Evolutionary conservation across 2,113 vertebrate species (phyloP).

Genomic region (Pogonocichla stellata): DNA sequence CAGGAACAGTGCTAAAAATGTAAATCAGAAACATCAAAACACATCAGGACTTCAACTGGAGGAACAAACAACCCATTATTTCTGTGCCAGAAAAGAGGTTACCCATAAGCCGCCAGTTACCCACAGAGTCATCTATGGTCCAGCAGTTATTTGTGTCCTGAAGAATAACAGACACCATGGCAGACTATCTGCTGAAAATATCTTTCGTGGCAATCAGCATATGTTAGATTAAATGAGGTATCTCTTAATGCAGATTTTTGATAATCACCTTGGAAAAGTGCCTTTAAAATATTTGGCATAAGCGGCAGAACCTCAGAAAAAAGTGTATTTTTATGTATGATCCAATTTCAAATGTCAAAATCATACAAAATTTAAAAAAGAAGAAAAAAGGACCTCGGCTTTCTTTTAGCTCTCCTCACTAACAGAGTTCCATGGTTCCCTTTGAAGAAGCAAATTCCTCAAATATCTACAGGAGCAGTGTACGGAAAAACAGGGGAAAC

Average conservation of each 20-base stretch:
- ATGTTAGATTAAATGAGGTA: not conserved
- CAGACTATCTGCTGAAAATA: conserved; percentile 7
- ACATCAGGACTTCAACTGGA: conserved; percentile 6
- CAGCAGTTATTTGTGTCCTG: conserved; percentile 9
- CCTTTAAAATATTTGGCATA: not conserved
- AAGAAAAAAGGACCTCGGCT: fast-evolving
- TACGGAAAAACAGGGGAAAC: not conserved
- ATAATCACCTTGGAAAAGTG: not conserved
- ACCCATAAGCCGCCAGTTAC: not conserved
- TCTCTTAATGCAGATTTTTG: not conserved
- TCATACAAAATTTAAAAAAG: not conserved
- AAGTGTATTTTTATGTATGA: not conserved
- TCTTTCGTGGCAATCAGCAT: not conserved
- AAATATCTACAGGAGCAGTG: not conserved
- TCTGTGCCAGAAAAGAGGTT: conserved; percentile 41
- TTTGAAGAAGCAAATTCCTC: not conserved
- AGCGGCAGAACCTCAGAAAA: not conserved
- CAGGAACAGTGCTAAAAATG: conserved; percentile 14
- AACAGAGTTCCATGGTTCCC: not conserved
- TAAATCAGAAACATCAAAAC: conserved; percentile 62
- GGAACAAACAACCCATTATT: conserved; percentile 48
- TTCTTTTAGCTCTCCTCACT: not conserved
- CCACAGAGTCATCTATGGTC: conserved; percentile 1
- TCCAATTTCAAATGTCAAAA: not conserved
- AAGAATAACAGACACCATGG: not conserved